phyloP scores from a whole-genome alignment of 2,888 invertebrate genomes.

The Andrena flavipes region DNA sequence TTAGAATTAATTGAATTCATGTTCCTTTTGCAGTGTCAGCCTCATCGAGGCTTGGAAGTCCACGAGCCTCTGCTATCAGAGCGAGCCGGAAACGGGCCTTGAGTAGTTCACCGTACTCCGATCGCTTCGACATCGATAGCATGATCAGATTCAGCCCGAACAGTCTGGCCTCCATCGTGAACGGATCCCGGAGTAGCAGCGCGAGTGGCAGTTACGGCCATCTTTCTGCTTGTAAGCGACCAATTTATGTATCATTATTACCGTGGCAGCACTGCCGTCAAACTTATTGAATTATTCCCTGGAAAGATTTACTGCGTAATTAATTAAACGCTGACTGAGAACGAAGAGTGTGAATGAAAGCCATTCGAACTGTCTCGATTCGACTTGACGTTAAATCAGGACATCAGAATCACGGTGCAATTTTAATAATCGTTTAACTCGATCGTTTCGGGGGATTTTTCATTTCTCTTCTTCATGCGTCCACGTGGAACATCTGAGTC shows the following conservation, averaged over 20 bases:
- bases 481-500: slow-evolving; percentile 21
- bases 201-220: slow-evolving; percentile 99
- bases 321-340: slow-evolving; percentile 23
- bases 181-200: slow-evolving; percentile 94
- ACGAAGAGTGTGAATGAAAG: background rate
- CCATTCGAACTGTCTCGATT: background rate
- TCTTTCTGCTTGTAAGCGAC: slow-evolving; percentile 92
- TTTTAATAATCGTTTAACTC: slow-evolving; percentile 21
- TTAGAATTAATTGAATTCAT: no score
- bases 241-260: slow-evolving; percentile 6
- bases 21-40: slow-evolving; percentile 74
- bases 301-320: slow-evolving; percentile 16
- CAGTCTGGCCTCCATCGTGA: slow-evolving; percentile 92
- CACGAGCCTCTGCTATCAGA: slow-evolving; percentile 86
- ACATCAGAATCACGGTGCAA: slow-evolving; percentile 5
- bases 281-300: slow-evolving; percentile 23
- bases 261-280: background rate
- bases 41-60: slow-evolving; percentile 88
- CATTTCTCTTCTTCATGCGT: slow-evolving; percentile 19
- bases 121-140: slow-evolving; percentile 97
- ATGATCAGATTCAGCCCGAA: slow-evolving; percentile 98
- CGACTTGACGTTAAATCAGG: background rate
- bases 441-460: slow-evolving; percentile 9
- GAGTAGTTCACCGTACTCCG: slow-evolving; percentile 97
- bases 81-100: slow-evolving; percentile 95